phyloP scores from a whole-genome alignment of 2,113 vertebrate genomes.

The Corynorhinus townsendii region DNA sequence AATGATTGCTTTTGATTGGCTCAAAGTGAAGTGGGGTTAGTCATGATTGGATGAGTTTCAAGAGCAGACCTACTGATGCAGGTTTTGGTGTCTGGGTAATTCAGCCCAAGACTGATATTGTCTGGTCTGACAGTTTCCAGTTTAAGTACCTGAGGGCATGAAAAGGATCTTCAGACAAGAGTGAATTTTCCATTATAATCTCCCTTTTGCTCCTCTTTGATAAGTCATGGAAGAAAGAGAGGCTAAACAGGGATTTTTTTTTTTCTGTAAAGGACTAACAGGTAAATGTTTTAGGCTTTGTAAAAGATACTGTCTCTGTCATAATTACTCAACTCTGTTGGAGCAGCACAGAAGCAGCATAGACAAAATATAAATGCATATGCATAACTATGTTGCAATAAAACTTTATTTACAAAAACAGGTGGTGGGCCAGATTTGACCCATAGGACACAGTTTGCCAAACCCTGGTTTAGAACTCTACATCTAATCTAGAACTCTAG shows the following conservation, averaged over 20 bases:
- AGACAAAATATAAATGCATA: not conserved
- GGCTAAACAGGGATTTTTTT: not conserved
- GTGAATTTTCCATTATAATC: not conserved
- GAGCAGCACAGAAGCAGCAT: not conserved
- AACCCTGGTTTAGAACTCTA: not conserved
- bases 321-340: not conserved
- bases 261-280: not conserved
- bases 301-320: not conserved
- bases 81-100: not conserved
- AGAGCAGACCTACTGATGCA: not conserved
- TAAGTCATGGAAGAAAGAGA: not conserved
- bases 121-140: not conserved
- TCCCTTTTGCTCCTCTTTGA: not conserved
- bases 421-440: not conserved
- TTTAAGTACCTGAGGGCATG: not conserved
- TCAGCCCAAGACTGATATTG: not conserved
- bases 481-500: not conserved
- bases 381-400: not conserved
- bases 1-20: not conserved
- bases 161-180: not conserved
- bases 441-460: not conserved
- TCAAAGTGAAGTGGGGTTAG: not conserved
- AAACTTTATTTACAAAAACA: not conserved
- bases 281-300: not conserved
- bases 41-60: not conserved